A percentile compares a stretch with the other conserved stretches of the same genome.
phyloP scores from a whole-genome alignment of 2,888 invertebrate genomes.

The Parnassius smintheus region DNA sequence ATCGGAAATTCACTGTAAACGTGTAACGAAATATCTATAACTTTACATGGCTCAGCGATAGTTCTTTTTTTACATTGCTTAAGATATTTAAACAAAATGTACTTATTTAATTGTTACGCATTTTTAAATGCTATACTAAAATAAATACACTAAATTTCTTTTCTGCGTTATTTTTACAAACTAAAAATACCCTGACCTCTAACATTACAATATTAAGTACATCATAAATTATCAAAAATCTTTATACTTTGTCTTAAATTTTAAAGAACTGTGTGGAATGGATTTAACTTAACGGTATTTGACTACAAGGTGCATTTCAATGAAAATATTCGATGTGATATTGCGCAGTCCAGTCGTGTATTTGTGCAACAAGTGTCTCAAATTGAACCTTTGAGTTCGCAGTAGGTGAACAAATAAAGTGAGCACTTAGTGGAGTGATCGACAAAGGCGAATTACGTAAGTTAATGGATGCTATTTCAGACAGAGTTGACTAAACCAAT shows the following conservation, averaged over 20 bases:
- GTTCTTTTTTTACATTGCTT: too few species aligned
- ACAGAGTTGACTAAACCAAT: conserved; percentile 17
- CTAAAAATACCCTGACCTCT: too few species aligned
- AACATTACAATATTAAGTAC: not conserved
- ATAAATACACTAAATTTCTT: too few species aligned
- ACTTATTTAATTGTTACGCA: too few species aligned
- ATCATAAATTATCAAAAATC: not conserved
- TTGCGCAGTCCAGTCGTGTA: not conserved
- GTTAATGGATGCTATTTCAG: conserved; percentile 24
- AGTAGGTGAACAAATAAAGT: conserved; percentile 25
- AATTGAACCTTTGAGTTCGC: conserved; percentile 8
- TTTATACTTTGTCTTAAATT: not conserved
- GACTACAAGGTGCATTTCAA: not conserved
- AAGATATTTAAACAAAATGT: too few species aligned
- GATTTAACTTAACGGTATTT: not conserved
- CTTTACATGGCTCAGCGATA: too few species aligned
- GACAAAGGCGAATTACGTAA: conserved; percentile 29
- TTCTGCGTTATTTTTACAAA: too few species aligned
- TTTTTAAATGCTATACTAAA: too few species aligned
- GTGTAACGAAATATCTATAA: too few species aligned
- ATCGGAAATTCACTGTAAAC: too few species aligned
- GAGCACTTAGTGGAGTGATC: conserved; percentile 25
- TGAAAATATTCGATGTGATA: conserved; percentile 1
- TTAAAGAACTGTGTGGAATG: not conserved
- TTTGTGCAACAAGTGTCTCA: not conserved